These are phyloP conservation scores for Ceryle rudis DNA, from an alignment of 2,797 vertebrate genomes.

Conservation along the genomic window DNA sequence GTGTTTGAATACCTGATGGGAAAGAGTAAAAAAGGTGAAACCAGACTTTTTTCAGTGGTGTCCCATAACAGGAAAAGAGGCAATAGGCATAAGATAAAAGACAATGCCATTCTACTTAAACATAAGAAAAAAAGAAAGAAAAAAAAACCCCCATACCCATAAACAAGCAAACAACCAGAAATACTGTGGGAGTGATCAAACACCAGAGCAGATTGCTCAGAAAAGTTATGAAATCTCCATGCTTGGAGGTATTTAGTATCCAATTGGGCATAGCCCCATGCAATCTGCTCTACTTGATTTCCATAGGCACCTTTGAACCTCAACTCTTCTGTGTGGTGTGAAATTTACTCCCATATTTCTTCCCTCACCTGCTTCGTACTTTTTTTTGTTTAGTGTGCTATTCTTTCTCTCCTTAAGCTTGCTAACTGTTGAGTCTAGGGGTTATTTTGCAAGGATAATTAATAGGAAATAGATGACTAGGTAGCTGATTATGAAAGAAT, in stretches of 20 bases:
- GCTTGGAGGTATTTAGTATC: not conserved
- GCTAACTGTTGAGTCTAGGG: not conserved
- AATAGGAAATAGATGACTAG: not conserved
- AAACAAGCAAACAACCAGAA: no score
- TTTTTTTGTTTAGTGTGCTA: not conserved
- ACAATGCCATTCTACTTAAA: not conserved
- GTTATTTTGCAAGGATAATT: not conserved
- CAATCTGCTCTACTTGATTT: not conserved
- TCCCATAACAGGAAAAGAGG: not conserved
- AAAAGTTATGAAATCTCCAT: not conserved
- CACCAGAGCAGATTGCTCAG: not conserved
- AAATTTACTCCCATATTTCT: not conserved
- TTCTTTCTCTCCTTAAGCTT: not conserved
- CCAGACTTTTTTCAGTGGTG: not conserved
- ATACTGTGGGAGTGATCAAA: not conserved
- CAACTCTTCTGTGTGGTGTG: not conserved
- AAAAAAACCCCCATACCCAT: no score
- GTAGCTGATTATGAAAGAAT: not conserved
- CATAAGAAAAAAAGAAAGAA: not conserved
- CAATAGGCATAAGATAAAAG: not conserved
- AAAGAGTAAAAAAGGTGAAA: not conserved
- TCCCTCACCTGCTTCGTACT: not conserved
- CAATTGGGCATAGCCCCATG: fast-evolving
- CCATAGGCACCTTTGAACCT: not conserved
- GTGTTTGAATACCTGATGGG: not conserved